Base-by-base conservation (phyloP, 2,113 vertebrate species). In the Echinops telfairi region DNA sequence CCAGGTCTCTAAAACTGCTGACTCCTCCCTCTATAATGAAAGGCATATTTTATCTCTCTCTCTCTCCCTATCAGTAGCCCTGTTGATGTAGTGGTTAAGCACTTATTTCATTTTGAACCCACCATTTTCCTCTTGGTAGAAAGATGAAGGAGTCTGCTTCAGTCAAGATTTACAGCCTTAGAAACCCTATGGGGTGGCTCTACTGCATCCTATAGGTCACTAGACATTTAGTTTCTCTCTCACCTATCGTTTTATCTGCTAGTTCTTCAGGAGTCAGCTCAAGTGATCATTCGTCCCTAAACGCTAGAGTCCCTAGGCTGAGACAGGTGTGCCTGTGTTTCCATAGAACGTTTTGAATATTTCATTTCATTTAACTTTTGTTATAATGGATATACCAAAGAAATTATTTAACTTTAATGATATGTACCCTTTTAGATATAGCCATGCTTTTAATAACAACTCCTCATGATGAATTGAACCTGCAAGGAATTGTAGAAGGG, bases 401-500 rank as follows among this genome's bases (percentile, higher is more conserved):
- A 53, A 53, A 53, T 11, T 2, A 53, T 6, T 53, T 11, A 53
- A 53, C 47, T 53, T 53, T 38, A 57, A 70, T 7, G 79, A 57
- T 70, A 36, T 43, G 0, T 62, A 29, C 14, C 1, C 73, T 90
- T 77, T 31, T 64, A 38, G 75, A 2, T 36, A 36, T 76, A 68
- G 33, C 2, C 16, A 8, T 25, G 1, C 60, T 20, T 22, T 62
- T 62, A 62, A 23, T 62, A 62, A 22, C 60, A 76, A 1, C 47
- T 53, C 10, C 47, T 53, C 38, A 85, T 89, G 88, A 90, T 47
- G 86, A 93, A 73, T 40, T 76, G 5, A 93, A 68, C 66, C 36
- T 95, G 0, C 3, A 85, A 76, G 12, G 31, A 94, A 89, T 86
- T 7, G 64, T 3, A 84, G 17, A 88, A 75, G 76, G 76, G 23